Base-by-base conservation (phyloP, 1,140 invertebrate species). In the Thaumatotibia leucotreta region DNA sequence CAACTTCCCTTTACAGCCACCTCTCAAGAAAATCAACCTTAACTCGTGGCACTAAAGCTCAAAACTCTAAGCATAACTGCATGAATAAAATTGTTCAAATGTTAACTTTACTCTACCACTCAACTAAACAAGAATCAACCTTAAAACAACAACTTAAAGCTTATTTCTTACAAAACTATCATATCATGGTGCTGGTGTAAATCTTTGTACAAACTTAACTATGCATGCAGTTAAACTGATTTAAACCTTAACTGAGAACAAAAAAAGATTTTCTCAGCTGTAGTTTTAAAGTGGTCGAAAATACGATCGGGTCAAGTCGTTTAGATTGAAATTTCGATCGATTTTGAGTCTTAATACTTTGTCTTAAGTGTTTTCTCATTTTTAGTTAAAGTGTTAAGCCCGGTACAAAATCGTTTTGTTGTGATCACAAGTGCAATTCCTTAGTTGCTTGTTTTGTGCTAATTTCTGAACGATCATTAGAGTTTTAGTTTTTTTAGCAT, bases 401-500 rank as follows among this genome's bases (percentile, higher is more conserved):
- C 11, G 23, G 23, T 14, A 27, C 14, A 14, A n/a, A 27, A 58
- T 58, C 23, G 52, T 58, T 27, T 27, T 27, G 52, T 58, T 27
- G 22, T 27, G 52, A 58, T 58, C 52, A 14, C 23, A 17, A 58
- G 24, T 14, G 23, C 23, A 58, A 58, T 58, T 58, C 29, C 52
- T 58, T 45, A 9, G 39, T 45, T 58, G 52, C 14, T 58, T 58
- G 52, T 58, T 58, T 58, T 58, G 52, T 58, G 39, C 39, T 58
- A 58, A 58, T 58, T 58, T 27, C 52, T 58, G 20, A n/a, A 20
- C 52, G 27, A 58, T 58, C 52, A 58, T 58, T 58, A 58, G 52
- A 31, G 52, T 1, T 27, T 54, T 11, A 9, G 35, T 39, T 45
- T 45, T 45, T 20, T 45, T 45, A n/a, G 14, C 39, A 45, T 45